Conservation (phyloP, 2,797 vertebrate genomes). For the Rhynchotus rufescens region DNA sequence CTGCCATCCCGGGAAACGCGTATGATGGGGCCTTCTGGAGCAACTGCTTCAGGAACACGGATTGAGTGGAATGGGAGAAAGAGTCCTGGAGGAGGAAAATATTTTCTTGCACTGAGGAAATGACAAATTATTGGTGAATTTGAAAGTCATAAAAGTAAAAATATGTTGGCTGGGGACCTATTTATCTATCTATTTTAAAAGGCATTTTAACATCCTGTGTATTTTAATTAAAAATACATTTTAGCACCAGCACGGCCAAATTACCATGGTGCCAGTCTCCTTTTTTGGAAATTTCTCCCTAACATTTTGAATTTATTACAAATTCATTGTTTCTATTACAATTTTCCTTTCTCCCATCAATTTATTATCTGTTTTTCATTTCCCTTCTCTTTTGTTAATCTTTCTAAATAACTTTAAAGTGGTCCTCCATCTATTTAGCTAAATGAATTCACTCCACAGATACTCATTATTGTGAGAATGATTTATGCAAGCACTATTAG, state of each 20-base stretch:
- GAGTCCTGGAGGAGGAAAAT: not conserved
- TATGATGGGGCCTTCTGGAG: no score
- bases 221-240: constrained; percentile 73
- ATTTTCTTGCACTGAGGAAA: not conserved
- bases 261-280: constrained; percentile 4
- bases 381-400: constrained; percentile 51
- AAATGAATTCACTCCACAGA: constrained; percentile 48
- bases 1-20: fast-evolving
- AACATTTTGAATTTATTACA: not conserved
- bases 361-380: constrained; percentile 56
- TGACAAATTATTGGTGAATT: not conserved
- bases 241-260: constrained; percentile 49
- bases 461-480: constrained; percentile 38
- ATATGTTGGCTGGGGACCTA: not conserved
- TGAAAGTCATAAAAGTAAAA: not conserved
- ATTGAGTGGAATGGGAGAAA: not conserved
- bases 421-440: constrained; percentile 48
- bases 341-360: constrained; percentile 8
- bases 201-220: not conserved
- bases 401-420: constrained; percentile 48
- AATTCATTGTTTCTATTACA: constrained; percentile 38
- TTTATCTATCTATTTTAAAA: constrained; percentile 29
- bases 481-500: constrained; percentile 47
- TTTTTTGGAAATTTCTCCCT: constrained; percentile 25
- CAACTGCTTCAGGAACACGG: fast-evolving